These are phyloP conservation scores for Zaprionus bogoriensis DNA, from an alignment of 2,888 invertebrate genomes.

Conservation along the genomic window DNA sequence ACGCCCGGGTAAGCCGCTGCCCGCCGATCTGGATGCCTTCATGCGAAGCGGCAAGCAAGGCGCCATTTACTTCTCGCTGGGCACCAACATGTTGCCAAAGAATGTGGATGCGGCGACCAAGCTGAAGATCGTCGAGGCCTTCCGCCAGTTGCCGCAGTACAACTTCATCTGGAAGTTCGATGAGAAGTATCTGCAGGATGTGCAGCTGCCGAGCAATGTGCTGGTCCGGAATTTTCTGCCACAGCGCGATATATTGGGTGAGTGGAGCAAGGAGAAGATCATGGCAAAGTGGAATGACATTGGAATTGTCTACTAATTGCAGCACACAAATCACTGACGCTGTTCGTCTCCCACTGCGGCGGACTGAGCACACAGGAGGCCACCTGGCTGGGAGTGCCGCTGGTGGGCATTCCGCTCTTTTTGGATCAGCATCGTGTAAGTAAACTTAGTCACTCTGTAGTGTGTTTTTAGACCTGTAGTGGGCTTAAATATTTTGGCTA, in stretches of 20 bases:
- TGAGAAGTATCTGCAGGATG: conserved; percentile 47
- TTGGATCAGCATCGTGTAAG: conserved; percentile 65
- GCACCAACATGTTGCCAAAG: conserved; percentile 54
- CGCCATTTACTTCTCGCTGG: conserved; percentile 77
- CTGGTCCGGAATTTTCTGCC: conserved; percentile 58
- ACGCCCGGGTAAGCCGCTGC: conserved; percentile 54
- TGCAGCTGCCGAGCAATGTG: conserved; percentile 34
- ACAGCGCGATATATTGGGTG: conserved; percentile 60
- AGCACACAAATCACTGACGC: conserved; percentile 66
- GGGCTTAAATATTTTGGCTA: too few relatives aligned
- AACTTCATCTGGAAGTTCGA: conserved; percentile 81
- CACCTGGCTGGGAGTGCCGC: conserved; percentile 72
- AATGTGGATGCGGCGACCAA: conserved; percentile 38
- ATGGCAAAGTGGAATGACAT: rapidly evolving
- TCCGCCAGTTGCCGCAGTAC: conserved; percentile 73
- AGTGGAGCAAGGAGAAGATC: not conserved
- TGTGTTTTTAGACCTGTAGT: too few relatives aligned
- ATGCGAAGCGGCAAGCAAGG: conserved; percentile 67
- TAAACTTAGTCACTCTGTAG: too few relatives aligned
- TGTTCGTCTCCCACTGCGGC: conserved; percentile 73
- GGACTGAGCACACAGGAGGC: conserved; percentile 73
- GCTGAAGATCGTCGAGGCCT: conserved; percentile 62
- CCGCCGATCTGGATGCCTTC: conserved; percentile 68
- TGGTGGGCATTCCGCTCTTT: conserved; percentile 72
- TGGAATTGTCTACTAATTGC: too few relatives aligned